Percentiles rank a stretch among this genome's conserved stretches.
These are phyloP conservation scores for Sander vitreus DNA, from an alignment of 2,113 vertebrate genomes.

Conservation along the genomic window DNA sequence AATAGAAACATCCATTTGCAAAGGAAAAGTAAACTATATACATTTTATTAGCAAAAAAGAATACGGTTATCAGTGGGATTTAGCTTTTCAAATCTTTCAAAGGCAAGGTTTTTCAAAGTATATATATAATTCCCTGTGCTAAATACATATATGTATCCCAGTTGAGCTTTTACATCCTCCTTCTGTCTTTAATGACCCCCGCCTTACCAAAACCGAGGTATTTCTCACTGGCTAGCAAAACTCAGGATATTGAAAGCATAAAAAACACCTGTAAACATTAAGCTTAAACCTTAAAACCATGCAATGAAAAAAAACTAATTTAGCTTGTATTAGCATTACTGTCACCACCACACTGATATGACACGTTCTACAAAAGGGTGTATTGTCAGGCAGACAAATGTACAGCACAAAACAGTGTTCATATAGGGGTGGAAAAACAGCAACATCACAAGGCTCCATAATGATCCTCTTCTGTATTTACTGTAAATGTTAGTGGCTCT, in stretches of 20 bases:
- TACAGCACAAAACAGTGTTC: conserved; percentile 3
- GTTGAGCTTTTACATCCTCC: not conserved
- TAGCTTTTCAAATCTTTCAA: not conserved
- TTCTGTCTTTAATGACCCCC: not conserved
- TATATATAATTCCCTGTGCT: not conserved
- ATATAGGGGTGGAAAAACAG: not conserved
- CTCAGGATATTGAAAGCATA: not conserved
- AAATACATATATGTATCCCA: not conserved
- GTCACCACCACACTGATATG: not conserved
- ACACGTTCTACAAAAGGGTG: not conserved
- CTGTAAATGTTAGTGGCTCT: conserved; percentile 37
- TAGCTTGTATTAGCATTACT: not conserved
- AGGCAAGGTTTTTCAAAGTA: not conserved
- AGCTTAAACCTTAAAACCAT: not conserved
- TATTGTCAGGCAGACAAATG: not conserved
- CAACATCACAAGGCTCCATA: not conserved
- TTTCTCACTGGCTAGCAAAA: not conserved
- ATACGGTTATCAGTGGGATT: not conserved
- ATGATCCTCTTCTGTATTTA: conserved; percentile 35
- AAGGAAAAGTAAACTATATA: not conserved
- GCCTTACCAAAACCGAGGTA: not conserved
- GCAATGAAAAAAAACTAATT: not conserved
- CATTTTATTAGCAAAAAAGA: not conserved
- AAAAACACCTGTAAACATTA: not conserved
- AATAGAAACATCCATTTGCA: not conserved